Evolutionary conservation across 2,113 vertebrate species (phyloP).

Genomic region (Poecile atricapillus): DNA sequence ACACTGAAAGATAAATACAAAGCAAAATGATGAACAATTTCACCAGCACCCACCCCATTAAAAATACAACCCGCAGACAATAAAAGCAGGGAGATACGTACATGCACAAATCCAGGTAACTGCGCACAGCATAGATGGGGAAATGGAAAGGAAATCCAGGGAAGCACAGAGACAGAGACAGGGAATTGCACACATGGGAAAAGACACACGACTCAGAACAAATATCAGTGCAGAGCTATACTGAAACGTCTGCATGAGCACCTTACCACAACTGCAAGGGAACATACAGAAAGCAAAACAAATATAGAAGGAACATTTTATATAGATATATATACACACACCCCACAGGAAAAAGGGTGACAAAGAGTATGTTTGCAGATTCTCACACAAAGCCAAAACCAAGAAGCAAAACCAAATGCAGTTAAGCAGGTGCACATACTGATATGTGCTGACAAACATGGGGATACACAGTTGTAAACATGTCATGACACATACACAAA

Average conservation of each 20-base stretch:
- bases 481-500: neutral
- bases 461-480: neutral
- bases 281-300: neutral
- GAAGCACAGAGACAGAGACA: neutral
- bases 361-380: neutral
- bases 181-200: slow-evolving; percentile 15
- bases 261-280: neutral
- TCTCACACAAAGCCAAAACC: neutral
- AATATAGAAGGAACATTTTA: neutral
- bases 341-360: neutral
- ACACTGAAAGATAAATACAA: slow-evolving; percentile 68
- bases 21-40: slow-evolving; percentile 68
- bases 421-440: slow-evolving; percentile 21
- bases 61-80: neutral
- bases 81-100: slow-evolving; percentile 15
- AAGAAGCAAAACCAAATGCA: neutral
- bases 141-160: neutral
- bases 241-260: neutral
- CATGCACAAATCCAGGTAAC: slow-evolving; percentile 32
- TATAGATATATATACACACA: no score
- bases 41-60: neutral
- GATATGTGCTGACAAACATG: neutral
- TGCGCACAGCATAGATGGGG: neutral
- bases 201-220: neutral
- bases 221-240: neutral